These are phyloP conservation scores for Muscicapa striata DNA, from an alignment of 2,797 vertebrate genomes.

Conservation along the genomic window DNA sequence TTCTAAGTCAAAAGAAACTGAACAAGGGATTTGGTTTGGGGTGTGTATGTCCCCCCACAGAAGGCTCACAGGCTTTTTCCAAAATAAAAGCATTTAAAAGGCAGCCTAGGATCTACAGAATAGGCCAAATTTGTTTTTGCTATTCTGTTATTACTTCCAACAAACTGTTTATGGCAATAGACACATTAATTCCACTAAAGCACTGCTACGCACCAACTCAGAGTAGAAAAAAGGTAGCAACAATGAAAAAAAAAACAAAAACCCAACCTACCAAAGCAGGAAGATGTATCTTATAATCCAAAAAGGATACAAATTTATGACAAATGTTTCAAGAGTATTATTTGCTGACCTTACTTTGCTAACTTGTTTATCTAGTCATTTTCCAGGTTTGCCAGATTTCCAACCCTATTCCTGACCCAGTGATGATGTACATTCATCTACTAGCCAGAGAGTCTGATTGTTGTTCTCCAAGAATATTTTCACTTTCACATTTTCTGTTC, in stretches of 20 bases:
- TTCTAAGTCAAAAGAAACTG: background rate
- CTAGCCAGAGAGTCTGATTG: background rate
- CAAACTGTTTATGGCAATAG: background rate
- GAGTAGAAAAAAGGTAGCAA: background rate
- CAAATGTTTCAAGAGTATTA: background rate
- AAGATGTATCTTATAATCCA: background rate
- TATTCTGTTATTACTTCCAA: background rate
- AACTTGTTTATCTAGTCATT: background rate
- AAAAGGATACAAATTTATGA: background rate
- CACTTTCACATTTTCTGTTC: background rate
- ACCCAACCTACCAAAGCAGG: background rate
- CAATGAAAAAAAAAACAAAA: background rate
- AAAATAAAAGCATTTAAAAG: background rate
- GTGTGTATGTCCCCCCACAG: background rate
- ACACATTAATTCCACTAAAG: background rate
- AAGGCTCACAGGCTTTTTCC: background rate
- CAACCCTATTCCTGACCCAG: background rate
- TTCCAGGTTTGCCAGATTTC: background rate
- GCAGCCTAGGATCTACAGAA: background rate
- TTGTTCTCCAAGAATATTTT: background rate
- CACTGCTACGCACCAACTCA: background rate
- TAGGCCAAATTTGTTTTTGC: background rate
- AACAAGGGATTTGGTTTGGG: background rate
- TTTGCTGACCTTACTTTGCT: background rate
- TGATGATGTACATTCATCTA: background rate